Base-by-base conservation (phyloP, 2,113 vertebrate species). In the Hyaena hyaena region DNA sequence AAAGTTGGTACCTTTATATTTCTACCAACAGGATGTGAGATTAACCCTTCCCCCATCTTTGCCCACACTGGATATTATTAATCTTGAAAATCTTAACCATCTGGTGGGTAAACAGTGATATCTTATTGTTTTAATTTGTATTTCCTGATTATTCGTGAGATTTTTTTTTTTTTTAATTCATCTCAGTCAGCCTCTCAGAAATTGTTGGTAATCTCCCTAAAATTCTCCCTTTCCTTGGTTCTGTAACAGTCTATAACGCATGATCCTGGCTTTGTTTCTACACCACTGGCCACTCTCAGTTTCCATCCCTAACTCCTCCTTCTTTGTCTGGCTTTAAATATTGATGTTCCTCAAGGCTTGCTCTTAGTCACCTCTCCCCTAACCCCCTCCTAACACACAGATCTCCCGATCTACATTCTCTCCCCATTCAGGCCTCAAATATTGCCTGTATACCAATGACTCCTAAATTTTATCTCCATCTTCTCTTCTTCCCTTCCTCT, bases 31-130 rank as follows among this genome's bases (percentile, higher is more conserved):
- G 15, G 35, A 28, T 45, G 26, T 48, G 53, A n/a, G 58, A 79
- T 33, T n/a, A 76, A 21, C n/a, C 9, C 43, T 92, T 88, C 50
- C 39, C 50, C 33, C 23, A 11, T 69, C 39, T 82, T 90, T 90
- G 76, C 28, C 55, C 74, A 90, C 80, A 8, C 10, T 80, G 26
- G 63, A 28, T 86, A 63, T 79, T 87, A 92, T 86, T 81, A 74
- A 76, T 93, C 86, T 45, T 90, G 61, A 92, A 90, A 96, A 76
- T 82, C 83, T n/a, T 88, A 94, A 50, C 58, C 55, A 53, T 86
- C 90, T 95, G 53, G 9, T 43, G 65, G 48, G 10, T 91, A 43
- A 89, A 69, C 31, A 43, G 43, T 33, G 55, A 31, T 85, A 68
- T 45, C 53, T 82, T 68, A 31, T 23, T 80, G 35, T 55, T 95